Evolutionary conservation across 2,797 vertebrate species (phyloP).

Genomic region (Pygocentrus nattereri): DNA sequence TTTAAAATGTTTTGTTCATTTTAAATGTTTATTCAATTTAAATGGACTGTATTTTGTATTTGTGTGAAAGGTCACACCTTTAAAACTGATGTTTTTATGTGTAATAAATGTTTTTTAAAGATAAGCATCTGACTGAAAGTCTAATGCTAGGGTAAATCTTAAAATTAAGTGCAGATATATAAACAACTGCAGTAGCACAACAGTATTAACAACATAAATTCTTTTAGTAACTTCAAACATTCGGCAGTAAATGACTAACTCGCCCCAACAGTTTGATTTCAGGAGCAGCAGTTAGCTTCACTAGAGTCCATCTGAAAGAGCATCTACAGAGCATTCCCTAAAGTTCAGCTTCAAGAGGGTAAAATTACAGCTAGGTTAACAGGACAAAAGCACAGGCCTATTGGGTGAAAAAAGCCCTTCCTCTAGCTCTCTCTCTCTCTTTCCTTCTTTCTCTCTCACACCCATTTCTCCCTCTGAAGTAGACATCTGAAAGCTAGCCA

Average conservation of each 20-base stretch:
- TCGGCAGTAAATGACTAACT: background rate
- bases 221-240: background rate
- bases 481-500: slow-evolving; percentile 7
- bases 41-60: no score
- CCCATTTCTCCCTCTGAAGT: background rate
- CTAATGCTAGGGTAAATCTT: no score
- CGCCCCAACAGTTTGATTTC: background rate
- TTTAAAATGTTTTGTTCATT: no score
- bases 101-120: no score
- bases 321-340: background rate
- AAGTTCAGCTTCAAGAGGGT: background rate
- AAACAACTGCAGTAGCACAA: no score
- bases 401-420: background rate
- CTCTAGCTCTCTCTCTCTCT: background rate
- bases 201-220: background rate
- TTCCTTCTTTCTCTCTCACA: background rate
- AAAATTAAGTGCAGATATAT: no score
- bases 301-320: background rate
- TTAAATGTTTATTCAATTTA: no score
- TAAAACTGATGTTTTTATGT: no score
- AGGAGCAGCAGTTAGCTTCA: background rate
- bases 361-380: background rate
- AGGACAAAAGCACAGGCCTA: slow-evolving; percentile 3
- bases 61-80: no score
- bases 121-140: no score